Evolutionary conservation across 2,113 vertebrate species (phyloP), one percentile per base, ranked within the genome.

Genomic region (Cottus gobio): DNA sequence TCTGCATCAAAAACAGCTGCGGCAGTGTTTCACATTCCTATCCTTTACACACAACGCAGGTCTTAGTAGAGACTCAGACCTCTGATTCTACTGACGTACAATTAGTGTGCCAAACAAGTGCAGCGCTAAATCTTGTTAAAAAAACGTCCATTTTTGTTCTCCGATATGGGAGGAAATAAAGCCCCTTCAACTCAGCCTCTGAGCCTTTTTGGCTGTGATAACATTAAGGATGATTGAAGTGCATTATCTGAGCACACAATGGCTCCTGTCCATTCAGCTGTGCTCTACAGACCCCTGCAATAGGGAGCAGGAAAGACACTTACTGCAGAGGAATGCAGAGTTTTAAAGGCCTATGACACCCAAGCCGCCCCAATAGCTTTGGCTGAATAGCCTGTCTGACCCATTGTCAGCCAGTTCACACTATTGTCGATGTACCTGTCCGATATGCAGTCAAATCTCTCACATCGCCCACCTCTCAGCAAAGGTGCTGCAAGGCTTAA

Each of bases 161-260:
- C 30, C 70, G 56, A 85, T 89, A 68, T 85, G 57, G 70, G 72
- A 76, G 28, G 65, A 64, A 87, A 78, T 71, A 69, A 88, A 87
- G 28, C 73, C 39, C 16, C 58, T 70, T 77, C 78, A 46, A 62
- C 20, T 58, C 30, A 56, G 80, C 81, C 79, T 73, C 79, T 52
- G 65, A 88, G 86, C 77, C 62, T 80, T 84, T 90, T 86, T 84
- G 79, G 85, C 88, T 80, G 66, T 73, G 81, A 68, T 90, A 92
- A 91, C 91, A 94, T 94, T 93, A 93, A 93, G 89, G 85, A 93
- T 94, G 92, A 93, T 90, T 93, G 94, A 94, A 89, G 87, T 85
- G 90, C 89, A 92, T 93, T 94, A 94, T 94, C 85, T 86, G 80
- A 68, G 69, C 82, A 85, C 90, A 93, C 91, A 94, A 94, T 93